Evolutionary conservation across 1,140 invertebrate species (phyloP).

Genomic region (Brachionus angularis): DNA sequence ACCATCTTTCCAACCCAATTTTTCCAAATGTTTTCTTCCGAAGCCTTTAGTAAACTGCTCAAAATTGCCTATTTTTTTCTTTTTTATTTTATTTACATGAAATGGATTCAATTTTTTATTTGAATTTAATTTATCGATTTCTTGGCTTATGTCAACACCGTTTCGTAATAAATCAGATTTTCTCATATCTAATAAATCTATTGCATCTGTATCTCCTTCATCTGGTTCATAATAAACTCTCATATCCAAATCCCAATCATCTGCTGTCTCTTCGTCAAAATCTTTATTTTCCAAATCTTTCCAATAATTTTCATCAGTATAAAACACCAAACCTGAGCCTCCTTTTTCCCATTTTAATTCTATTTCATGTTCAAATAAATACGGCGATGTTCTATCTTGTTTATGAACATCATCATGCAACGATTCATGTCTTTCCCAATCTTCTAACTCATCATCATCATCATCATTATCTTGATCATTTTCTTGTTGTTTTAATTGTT

Average conservation of each 20-base stretch:
- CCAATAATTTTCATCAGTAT: conserved; percentile 55
- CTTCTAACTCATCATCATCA: conserved; percentile 52
- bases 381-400: conserved; percentile 57
- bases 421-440: conserved; percentile 63
- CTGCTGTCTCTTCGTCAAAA: conserved; percentile 63
- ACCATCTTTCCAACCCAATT: conserved; percentile 63
- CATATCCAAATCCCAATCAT: conserved; percentile 66
- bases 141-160: conserved; percentile 49
- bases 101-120: conserved; percentile 45
- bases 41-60: conserved; percentile 47
- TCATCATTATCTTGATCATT: conserved; percentile 46
- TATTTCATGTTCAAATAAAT: conserved; percentile 63
- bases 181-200: conserved; percentile 59
- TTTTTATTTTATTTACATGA: conserved; percentile 10
- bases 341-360: conserved; percentile 67
- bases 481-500: too few relatives aligned
- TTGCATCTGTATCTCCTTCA: conserved; percentile 59
- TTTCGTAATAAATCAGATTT: conserved; percentile 52
- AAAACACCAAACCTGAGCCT: conserved; percentile 64
- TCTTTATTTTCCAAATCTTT: conserved; percentile 50
- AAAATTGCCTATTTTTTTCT: background rate
- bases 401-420: conserved; percentile 63
- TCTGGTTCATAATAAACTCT: conserved; percentile 60
- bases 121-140: conserved; percentile 50
- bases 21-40: conserved; percentile 61